A percentile compares a stretch with the other conserved stretches of the same genome.
These are phyloP conservation scores for Drosophila rellima DNA, from an alignment of 2,888 invertebrate species.

Conservation along the genomic window DNA sequence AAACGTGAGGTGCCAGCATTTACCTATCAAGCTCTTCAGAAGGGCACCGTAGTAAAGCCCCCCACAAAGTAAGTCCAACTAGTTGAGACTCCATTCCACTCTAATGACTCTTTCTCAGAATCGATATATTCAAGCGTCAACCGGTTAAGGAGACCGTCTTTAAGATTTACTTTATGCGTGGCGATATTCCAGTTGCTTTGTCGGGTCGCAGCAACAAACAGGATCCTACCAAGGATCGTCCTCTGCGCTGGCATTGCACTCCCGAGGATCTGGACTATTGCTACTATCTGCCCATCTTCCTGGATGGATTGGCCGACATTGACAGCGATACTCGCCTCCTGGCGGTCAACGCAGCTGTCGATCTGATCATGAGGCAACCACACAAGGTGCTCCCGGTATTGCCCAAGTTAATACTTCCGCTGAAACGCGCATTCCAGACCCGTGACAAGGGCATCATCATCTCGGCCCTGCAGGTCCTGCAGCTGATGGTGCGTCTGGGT, in stretches of 20 bases:
- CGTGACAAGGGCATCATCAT: conserved; percentile 93
- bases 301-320: conserved; percentile 95
- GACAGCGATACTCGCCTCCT: conserved; percentile 93
- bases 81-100: background rate
- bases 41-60: conserved; percentile 82
- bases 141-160: conserved; percentile 83
- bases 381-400: conserved; percentile 90
- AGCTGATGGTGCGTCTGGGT: conserved; percentile 93
- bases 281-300: conserved; percentile 97
- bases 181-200: conserved; percentile 84
- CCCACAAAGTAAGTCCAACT: conserved; percentile 81
- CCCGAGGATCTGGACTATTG: conserved; percentile 91
- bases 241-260: conserved; percentile 82
- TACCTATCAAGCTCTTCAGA: conserved; percentile 84
- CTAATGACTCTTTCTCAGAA: conserved; percentile 57
- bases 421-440: conserved; percentile 95
- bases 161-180: conserved; percentile 83
- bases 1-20: conserved; percentile 83
- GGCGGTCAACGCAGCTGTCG: conserved; percentile 93
- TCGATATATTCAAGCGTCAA: conserved; percentile 76
- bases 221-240: conserved; percentile 79
- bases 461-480: conserved; percentile 92
- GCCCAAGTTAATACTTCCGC: conserved; percentile 96
- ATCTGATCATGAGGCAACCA: conserved; percentile 89
- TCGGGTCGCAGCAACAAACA: conserved; percentile 72